Base-by-base conservation (phyloP, 53 echinoderm and acorn worm genomes). In the Astropecten irregularis region DNA sequence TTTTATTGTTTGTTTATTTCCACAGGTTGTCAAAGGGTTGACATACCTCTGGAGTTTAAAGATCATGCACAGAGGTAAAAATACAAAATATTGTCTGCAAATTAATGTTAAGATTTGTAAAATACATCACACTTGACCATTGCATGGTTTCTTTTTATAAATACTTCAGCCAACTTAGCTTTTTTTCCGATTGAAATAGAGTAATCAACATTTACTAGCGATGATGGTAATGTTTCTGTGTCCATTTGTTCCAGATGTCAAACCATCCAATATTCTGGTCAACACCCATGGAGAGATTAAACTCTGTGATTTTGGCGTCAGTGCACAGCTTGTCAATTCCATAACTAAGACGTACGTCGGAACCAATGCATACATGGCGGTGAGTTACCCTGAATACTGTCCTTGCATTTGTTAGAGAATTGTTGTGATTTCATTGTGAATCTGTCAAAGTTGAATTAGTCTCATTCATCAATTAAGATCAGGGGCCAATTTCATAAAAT, bases 331-430 rank as follows among this genome's bases (percentile, higher is more conserved):
- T 20, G 92, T 94, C 72, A 92, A 88, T 55, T 97, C 99, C 3
- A 94, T 97, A 18, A 92, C 99, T 21, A 90, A 92, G 76, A 97
- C 99, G 2, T 97, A 94, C 65, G 89, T 97, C 38, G 99, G 94
- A 71, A 97, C 99, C 36, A 97, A 97, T 81, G 99, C 99, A 59
- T 97, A 97, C 62, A 97, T 97, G 99, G 92, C 94, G 61, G 91
- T 95, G 82, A 92, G 95, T 95, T 3, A 36, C 6, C 28, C 38
- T 0, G n/a, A n/a, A n/a, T n/a, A n/a, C n/a, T n/a, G n/a, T n/a
- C n/a, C n/a, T n/a, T n/a, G n/a, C n/a, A n/a, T n/a, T n/a, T n/a
- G n/a, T n/a, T n/a, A n/a, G n/a, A n/a, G n/a, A n/a, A n/a, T 69
- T 20, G 35, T 69, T 40, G 4, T 69, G 20, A 37, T 19, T 9